phyloP scores from a whole-genome alignment of 2,113 vertebrate genomes.

The Onychorhynchus coronatus region DNA sequence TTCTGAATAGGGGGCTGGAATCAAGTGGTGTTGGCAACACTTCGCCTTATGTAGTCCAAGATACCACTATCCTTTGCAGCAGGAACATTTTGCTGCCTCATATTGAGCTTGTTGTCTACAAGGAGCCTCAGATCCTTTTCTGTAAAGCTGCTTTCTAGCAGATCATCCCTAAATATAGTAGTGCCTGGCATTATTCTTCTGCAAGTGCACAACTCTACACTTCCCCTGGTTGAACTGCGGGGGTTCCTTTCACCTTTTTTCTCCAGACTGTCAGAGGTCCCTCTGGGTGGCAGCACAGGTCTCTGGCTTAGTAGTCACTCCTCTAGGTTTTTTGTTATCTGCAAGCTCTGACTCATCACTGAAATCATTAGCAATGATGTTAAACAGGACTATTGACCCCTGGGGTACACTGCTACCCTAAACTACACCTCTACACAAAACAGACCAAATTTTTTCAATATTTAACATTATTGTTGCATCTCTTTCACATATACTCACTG shows the following conservation, averaged over 20 bases:
- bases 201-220: neutral
- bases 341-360: neutral
- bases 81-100: neutral
- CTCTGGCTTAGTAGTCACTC: neutral
- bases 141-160: neutral
- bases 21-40: neutral
- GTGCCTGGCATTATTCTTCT: neutral
- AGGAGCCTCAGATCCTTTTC: neutral
- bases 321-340: neutral
- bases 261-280: neutral
- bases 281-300: neutral
- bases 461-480: neutral
- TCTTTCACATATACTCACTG: neutral
- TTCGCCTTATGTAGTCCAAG: neutral
- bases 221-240: neutral
- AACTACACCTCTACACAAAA: neutral
- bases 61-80: neutral
- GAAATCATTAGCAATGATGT: neutral
- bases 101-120: neutral
- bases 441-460: neutral
- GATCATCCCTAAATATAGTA: rapidly evolving
- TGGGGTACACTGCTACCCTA: neutral
- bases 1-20: neutral
- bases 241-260: neutral
- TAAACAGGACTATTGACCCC: neutral